A percentile compares a stretch with the other conserved stretches of the same genome.
Conservation (phyloP, 2,113 vertebrate species). For the Tragelaphus strepsiceros region DNA sequence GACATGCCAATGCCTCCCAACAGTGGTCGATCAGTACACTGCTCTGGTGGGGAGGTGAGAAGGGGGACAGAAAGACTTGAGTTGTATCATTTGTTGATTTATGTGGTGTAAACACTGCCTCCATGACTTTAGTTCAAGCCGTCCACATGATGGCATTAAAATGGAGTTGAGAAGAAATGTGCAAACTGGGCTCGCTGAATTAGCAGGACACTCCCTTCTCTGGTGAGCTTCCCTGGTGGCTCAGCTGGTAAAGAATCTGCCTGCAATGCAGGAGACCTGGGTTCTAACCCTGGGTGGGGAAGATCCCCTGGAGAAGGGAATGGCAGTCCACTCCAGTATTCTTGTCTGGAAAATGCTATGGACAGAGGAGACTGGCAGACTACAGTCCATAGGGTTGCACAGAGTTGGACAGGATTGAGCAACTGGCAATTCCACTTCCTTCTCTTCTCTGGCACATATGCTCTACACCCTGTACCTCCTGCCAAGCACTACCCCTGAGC, state of each 20-base stretch:
- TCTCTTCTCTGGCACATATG: background rate
- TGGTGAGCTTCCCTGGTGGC: background rate
- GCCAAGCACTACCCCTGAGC: background rate
- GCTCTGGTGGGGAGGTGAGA: background rate
- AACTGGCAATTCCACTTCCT: background rate
- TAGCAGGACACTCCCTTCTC: background rate
- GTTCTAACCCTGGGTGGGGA: background rate
- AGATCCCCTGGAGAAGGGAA: background rate
- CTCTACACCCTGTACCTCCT: background rate
- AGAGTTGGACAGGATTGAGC: accelerated
- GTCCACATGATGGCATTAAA: background rate
- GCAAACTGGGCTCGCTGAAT: background rate
- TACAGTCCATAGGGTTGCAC: background rate
- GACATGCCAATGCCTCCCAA: background rate
- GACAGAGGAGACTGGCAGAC: background rate
- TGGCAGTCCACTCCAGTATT: background rate
- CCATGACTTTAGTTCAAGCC: background rate
- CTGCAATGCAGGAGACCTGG: background rate
- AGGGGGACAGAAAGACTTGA: background rate
- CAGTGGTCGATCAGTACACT: background rate
- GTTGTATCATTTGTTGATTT: background rate
- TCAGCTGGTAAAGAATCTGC: background rate
- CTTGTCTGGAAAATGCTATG: background rate
- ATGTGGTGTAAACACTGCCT: background rate
- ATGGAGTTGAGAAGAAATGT: background rate